Base-by-base conservation (phyloP, 2,888 invertebrate genomes). In the Endomychus coccineus region DNA sequence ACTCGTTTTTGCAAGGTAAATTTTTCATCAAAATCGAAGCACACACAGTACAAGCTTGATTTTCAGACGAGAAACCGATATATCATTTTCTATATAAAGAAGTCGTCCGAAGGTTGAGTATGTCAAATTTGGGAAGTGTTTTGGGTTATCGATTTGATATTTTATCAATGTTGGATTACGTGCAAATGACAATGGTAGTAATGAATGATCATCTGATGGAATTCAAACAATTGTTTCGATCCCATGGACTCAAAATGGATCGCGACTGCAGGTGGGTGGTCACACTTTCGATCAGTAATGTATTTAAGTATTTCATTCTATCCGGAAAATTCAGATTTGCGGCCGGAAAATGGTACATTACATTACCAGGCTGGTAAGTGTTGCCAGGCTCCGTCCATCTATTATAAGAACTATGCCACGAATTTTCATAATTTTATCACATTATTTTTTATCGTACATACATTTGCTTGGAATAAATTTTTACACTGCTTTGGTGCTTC, bases 161-260 rank as follows among this genome's bases (percentile, higher is more conserved):
- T 29, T 19, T 36, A 2, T 23, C 23, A 16, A 23, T 36, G 1
- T 24, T 36, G 4, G 36, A 36, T 24, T 36, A 36, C 10, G 21
- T 36, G 10, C 36, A 36, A 16, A 27, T 36, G 24, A 12, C 24
- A 10, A 36, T 36, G 36, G 36, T 24, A 2, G 30, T 29, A 23
- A 29, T 36, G n/a, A 23, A 21, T 3, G 30, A 29, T 17, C 14
- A 16, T 4, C 30, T 24, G n/a, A n/a, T 3, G 6, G 3, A 10
- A 10, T 6, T 36, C 2, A 29, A 29, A 22, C 29, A 36, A 3
- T 14, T 36, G 2, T 16, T 24, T 5, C 23, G 10, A 5, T 1
- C 2, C 5, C 12, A 29, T 24, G 23, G 24, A n/a, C 11, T 36
- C 10, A 22, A 13, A 10, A n/a, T 36, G 13, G 13, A 16, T 2